These are phyloP conservation scores for Solen grandis DNA, from an alignment of 1,140 invertebrate genomes.

Conservation along the genomic window DNA sequence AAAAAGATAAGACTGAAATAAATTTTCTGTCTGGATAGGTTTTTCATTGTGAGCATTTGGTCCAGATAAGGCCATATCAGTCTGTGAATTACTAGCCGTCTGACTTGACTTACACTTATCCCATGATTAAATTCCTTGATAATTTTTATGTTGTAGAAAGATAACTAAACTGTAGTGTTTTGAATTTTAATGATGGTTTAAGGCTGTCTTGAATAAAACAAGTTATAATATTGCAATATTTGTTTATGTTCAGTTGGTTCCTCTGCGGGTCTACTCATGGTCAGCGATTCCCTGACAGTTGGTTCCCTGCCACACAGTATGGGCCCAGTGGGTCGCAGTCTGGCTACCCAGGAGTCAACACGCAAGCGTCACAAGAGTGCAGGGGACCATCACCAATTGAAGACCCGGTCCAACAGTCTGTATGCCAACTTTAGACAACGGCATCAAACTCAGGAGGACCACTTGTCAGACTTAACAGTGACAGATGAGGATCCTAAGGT, in stretches of 20 bases:
- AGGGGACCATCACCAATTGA: slow-evolving; percentile 66
- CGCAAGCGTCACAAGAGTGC: slow-evolving; percentile 78
- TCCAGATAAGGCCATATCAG: too few relatives aligned
- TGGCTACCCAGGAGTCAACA: slow-evolving; percentile 52
- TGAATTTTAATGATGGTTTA: too few relatives aligned
- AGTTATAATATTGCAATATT: neutral
- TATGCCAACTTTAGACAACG: slow-evolving; percentile 69
- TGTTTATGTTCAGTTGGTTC: slow-evolving; percentile 79
- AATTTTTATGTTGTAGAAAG: too few relatives aligned
- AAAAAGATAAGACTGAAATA: too few relatives aligned
- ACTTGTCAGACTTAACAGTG: slow-evolving; percentile 63
- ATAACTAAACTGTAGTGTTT: too few relatives aligned
- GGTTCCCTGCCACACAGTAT: slow-evolving; percentile 48
- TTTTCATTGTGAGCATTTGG: too few relatives aligned
- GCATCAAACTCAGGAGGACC: slow-evolving; percentile 63
- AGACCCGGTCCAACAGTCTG: slow-evolving; percentile 69
- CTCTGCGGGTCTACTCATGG: slow-evolving; percentile 84
- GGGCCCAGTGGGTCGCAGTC: slow-evolving; percentile 1
- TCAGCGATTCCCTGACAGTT: slow-evolving; percentile 43
- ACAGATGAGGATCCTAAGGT: slow-evolving; percentile 54
- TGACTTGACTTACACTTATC: too few relatives aligned
- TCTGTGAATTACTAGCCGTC: too few relatives aligned
- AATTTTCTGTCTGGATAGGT: too few relatives aligned
- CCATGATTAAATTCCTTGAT: too few relatives aligned
- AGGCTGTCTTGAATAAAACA: neutral